Conservation (phyloP, 2,797 vertebrate species). For the Gymnothorax reevesii region DNA sequence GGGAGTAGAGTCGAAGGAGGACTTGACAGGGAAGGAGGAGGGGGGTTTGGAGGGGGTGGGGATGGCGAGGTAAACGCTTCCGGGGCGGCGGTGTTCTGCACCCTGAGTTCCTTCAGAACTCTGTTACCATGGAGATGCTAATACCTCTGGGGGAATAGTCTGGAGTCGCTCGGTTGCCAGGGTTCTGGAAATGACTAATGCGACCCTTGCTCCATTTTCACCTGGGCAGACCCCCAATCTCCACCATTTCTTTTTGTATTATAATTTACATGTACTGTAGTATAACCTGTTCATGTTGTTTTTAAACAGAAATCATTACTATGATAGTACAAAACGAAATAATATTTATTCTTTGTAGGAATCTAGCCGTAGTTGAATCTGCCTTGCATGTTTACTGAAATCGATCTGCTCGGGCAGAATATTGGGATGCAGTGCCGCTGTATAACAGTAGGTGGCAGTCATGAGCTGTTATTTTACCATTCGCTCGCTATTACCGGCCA, state of each 20-base stretch:
- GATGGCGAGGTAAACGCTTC: not conserved
- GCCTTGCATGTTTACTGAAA: constrained; percentile 74
- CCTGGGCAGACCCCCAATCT: constrained; percentile 30
- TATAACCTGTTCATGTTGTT: constrained; percentile 52
- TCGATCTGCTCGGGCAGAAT: constrained; percentile 54
- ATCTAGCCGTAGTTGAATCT: constrained; percentile 68
- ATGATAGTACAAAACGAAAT: constrained; percentile 55
- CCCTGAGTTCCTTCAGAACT: constrained; percentile 40
- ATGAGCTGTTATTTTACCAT: constrained; percentile 57
- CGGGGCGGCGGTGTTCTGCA: constrained; percentile 24
- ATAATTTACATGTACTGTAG: constrained; percentile 47
- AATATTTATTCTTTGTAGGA: constrained; percentile 63
- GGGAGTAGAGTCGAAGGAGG: constrained; percentile 11
- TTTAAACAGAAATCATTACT: constrained; percentile 40
- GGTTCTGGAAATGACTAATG: constrained; percentile 34
- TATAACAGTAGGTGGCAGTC: constrained; percentile 76
- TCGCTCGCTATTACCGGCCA: constrained; percentile 40
- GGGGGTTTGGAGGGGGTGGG: not conserved
- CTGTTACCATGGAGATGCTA: constrained; percentile 43
- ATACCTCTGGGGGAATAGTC: constrained; percentile 39
- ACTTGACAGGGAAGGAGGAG: constrained; percentile 36
- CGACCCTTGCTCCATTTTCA: constrained; percentile 38
- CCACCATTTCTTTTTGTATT: constrained; percentile 52
- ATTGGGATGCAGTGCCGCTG: constrained; percentile 65
- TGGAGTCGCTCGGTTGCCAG: constrained; percentile 32